A percentile compares a stretch with the other conserved stretches of the same genome.
Evolutionary conservation across 1,140 invertebrate genomes (phyloP).

Genomic region (Bombus sibiricus): DNA sequence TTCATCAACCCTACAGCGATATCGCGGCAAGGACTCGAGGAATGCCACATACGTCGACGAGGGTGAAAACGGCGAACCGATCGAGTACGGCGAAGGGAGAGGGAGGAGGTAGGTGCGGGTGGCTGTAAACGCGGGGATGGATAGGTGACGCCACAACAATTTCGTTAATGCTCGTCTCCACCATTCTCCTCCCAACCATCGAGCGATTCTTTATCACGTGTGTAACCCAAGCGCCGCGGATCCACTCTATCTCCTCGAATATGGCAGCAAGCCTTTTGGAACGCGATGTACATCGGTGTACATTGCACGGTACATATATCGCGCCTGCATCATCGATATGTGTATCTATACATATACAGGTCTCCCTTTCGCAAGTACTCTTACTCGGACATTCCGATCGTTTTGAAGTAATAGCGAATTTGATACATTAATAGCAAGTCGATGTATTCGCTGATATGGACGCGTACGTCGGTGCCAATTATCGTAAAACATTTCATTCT

Average conservation of each 20-base stretch:
- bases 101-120: not conserved
- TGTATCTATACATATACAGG: not conserved
- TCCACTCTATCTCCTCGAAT: conserved; percentile 1
- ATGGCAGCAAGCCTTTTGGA: conserved; percentile 29
- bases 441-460: no score
- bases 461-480: no score
- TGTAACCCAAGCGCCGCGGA: not conserved
- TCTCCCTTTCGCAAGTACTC: no score
- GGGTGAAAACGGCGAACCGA: conserved; percentile 12
- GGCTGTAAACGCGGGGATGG: not conserved
- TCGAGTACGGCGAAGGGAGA: not conserved
- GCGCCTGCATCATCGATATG: conserved; percentile 30
- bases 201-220: conserved; percentile 26
- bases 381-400: no score
- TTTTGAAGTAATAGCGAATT: no score
- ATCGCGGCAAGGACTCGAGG: conserved; percentile 57
- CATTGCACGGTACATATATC: conserved; percentile 22
- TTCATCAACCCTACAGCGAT: conserved; percentile 66
- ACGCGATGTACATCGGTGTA: conserved; percentile 46
- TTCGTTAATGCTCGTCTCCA: conserved; percentile 41
- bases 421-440: no score
- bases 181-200: not conserved
- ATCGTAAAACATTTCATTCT: no score
- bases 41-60: conserved; percentile 50
- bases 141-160: conserved; percentile 42